A percentile compares a stretch with the other conserved stretches of the same genome.
Conservation (phyloP, 2,113 vertebrate genomes). For the Pangasianodon hypophthalmus region DNA sequence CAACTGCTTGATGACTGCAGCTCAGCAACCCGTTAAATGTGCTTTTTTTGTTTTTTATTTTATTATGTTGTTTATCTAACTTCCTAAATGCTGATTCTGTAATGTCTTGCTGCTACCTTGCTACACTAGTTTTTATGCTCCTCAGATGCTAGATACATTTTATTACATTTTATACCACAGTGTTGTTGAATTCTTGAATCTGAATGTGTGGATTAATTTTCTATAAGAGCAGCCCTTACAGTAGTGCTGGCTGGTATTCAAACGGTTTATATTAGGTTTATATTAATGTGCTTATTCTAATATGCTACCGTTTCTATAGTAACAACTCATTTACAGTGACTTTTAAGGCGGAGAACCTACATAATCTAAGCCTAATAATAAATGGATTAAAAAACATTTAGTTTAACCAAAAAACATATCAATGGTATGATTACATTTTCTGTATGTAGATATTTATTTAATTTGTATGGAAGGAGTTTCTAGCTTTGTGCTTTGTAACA, state of each 20-base stretch:
- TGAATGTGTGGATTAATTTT: background rate
- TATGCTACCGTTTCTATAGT: background rate
- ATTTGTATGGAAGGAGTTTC: background rate
- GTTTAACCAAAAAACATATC: no score
- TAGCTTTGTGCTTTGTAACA: background rate
- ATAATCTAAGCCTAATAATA: no score
- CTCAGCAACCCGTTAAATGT: background rate
- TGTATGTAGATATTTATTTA: no score
- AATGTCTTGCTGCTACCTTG: background rate
- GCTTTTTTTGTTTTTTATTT: background rate
- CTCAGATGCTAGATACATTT: background rate
- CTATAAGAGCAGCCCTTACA: background rate
- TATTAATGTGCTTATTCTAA: background rate
- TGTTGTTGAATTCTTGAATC: background rate
- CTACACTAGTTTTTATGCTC: background rate
- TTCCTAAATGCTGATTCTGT: background rate
- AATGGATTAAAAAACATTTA: no score
- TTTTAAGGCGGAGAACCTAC: background rate
- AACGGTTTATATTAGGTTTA: background rate
- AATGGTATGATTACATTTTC: no score
- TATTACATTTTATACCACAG: background rate
- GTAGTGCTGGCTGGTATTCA: background rate
- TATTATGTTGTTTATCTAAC: no score
- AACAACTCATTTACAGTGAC: background rate
- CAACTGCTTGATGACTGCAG: background rate